Evolutionary conservation across 2,113 vertebrate genomes (phyloP).

Genomic region (Crypturellus undulatus): DNA sequence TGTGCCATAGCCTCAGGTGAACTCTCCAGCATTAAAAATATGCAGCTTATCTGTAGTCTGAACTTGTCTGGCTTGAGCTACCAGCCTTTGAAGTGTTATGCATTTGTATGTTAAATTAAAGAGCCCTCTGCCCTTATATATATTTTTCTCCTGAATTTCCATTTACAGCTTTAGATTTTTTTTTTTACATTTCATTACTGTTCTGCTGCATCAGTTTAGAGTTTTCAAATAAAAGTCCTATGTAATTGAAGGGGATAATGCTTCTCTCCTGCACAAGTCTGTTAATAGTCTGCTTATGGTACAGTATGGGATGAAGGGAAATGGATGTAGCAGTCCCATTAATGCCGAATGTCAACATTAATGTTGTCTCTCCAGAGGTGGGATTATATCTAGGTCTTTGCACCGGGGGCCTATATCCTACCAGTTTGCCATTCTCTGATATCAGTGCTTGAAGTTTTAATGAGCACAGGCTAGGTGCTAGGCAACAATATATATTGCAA

Average conservation of each 20-base stretch:
- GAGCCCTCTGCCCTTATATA: conserved; percentile 35
- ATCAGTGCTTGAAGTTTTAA: conserved; percentile 33
- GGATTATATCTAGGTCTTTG: neutral
- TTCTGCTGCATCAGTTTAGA: neutral
- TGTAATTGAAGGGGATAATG: neutral
- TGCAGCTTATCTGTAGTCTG: conserved; percentile 43
- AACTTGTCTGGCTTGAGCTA: conserved; percentile 43
- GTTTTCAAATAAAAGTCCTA: neutral
- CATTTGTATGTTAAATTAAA: conserved; percentile 53
- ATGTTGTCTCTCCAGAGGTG: neutral
- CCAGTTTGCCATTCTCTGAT: neutral
- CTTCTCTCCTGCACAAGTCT: neutral
- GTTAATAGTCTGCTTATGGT: neutral
- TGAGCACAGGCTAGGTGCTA: neutral
- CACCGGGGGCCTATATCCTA: neutral
- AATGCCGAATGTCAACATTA: neutral
- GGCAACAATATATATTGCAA: conserved; percentile 21
- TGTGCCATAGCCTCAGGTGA: conserved; percentile 22
- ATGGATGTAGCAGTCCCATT: neutral
- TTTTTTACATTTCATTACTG: conserved; percentile 22
- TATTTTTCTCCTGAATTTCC: conserved; percentile 5
- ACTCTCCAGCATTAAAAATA: conserved; percentile 20
- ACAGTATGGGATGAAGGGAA: neutral
- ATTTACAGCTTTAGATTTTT: neutral
- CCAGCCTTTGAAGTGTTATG: conserved; percentile 31